These are phyloP conservation scores for Galagoides demidoff DNA, from an alignment of 2,797 vertebrate genomes.

Conservation along the genomic window DNA sequence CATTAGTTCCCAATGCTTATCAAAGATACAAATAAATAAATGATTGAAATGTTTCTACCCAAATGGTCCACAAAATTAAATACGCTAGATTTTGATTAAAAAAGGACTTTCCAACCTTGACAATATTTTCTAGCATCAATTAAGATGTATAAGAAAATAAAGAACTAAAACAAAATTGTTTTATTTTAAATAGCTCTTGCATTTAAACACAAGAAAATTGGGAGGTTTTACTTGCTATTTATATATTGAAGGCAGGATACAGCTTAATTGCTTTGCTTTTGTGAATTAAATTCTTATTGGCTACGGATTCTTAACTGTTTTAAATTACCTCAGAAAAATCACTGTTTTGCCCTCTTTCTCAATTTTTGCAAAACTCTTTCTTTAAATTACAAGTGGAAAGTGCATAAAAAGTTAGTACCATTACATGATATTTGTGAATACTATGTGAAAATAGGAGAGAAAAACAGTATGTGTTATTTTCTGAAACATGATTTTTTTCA, in stretches of 20 bases:
- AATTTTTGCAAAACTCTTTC: not conserved
- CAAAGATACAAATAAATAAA: slow-evolving; percentile 13
- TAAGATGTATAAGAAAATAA: not conserved
- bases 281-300: slow-evolving; percentile 3
- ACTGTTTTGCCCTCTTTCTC: not conserved
- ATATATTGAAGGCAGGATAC: not conserved
- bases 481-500: slow-evolving; percentile 77
- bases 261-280: not conserved
- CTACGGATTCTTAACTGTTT: not conserved
- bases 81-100: not conserved
- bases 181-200: slow-evolving; percentile 23
- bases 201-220: slow-evolving; percentile 21
- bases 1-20: not conserved
- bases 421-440: slow-evolving; percentile 38
- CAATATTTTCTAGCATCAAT: not conserved
- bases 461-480: slow-evolving; percentile 67
- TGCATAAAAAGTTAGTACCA: not conserved
- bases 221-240: not conserved
- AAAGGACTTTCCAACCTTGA: not conserved
- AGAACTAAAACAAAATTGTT: slow-evolving; percentile 29
- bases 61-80: not conserved
- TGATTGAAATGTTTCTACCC: not conserved
- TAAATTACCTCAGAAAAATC: not conserved
- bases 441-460: not conserved
- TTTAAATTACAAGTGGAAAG: not conserved